These are phyloP conservation scores for Etheostoma cragini DNA, from an alignment of 2,113 vertebrate species.

Conservation along the genomic window DNA sequence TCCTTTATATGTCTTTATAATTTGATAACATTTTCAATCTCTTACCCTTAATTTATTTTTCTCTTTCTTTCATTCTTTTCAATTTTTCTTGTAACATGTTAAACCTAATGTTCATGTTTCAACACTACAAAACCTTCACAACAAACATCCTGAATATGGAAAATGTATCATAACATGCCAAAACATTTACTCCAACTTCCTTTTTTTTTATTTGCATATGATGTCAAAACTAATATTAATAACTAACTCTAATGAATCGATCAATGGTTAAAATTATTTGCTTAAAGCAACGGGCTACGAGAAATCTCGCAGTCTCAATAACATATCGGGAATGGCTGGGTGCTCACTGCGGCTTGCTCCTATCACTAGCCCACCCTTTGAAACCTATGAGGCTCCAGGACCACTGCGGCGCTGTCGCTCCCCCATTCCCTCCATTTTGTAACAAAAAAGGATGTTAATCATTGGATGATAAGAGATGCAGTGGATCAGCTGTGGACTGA, in stretches of 20 bases:
- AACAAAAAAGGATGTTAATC: slow-evolving; percentile 68
- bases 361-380: slow-evolving; percentile 85
- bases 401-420: slow-evolving; percentile 89
- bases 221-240: slow-evolving; percentile 26
- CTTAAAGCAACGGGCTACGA: slow-evolving; percentile 87
- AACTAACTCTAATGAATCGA: not conserved
- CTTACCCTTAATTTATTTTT: slow-evolving; percentile 46
- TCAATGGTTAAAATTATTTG: not conserved
- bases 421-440: slow-evolving; percentile 93
- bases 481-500: slow-evolving; percentile 37
- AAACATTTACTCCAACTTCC: slow-evolving; percentile 43
- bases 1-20: slow-evolving; percentile 73
- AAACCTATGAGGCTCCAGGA: slow-evolving; percentile 88
- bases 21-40: slow-evolving; percentile 58
- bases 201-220: slow-evolving; percentile 19
- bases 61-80: slow-evolving; percentile 37
- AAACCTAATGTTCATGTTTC: slow-evolving; percentile 45
- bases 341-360: slow-evolving; percentile 90
- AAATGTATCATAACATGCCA: slow-evolving; percentile 23
- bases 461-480: slow-evolving; percentile 49
- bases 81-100: slow-evolving; percentile 35
- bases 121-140: slow-evolving; percentile 32
- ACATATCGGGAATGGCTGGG: slow-evolving; percentile 91
- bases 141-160: slow-evolving; percentile 32
- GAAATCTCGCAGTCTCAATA: slow-evolving; percentile 93